Percentiles rank a stretch among this genome's conserved stretches.
phyloP scores from a whole-genome alignment of 2,888 invertebrate genomes.

The Camponotus fellah region DNA sequence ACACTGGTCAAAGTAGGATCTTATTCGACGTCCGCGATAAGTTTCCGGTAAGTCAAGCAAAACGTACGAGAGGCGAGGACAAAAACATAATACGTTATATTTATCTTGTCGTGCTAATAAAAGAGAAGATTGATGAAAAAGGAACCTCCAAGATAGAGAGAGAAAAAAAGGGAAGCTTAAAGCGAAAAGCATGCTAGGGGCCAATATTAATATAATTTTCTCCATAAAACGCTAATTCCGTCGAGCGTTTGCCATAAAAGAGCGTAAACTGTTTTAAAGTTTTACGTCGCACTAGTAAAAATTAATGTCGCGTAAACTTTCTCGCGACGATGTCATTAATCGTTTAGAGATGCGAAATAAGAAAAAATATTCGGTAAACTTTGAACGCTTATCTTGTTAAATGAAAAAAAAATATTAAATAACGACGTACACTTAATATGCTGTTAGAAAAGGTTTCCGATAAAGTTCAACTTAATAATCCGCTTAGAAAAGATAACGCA shows the following conservation, averaged over 20 bases:
- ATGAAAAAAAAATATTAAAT: conserved; percentile 1
- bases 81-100: conserved; percentile 18
- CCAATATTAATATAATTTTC: conserved; percentile 28
- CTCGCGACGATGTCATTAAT: conserved; percentile 5
- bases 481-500: conserved; percentile 7
- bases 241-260: conserved; percentile 3
- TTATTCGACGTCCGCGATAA: conserved; percentile 78
- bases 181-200: not conserved
- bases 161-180: not conserved
- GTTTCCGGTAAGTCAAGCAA: conserved; percentile 76
- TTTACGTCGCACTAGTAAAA: conserved; percentile 12
- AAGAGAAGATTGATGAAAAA: conserved; percentile 33
- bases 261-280: conserved; percentile 15
- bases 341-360: conserved; percentile 2
- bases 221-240: conserved; percentile 21
- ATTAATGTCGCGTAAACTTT: conserved; percentile 2
- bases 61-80: conserved; percentile 41
- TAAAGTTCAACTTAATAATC: conserved; percentile 13
- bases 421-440: not conserved
- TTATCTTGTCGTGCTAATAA: conserved; percentile 19
- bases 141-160: not conserved
- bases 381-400: not conserved
- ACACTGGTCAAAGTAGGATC: conserved; percentile 83
- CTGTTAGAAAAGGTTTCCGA: conserved; percentile 3
- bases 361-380: not conserved